These are phyloP conservation scores for Alectura lathami DNA, from an alignment of 2,113 vertebrate genomes.

Conservation along the genomic window DNA sequence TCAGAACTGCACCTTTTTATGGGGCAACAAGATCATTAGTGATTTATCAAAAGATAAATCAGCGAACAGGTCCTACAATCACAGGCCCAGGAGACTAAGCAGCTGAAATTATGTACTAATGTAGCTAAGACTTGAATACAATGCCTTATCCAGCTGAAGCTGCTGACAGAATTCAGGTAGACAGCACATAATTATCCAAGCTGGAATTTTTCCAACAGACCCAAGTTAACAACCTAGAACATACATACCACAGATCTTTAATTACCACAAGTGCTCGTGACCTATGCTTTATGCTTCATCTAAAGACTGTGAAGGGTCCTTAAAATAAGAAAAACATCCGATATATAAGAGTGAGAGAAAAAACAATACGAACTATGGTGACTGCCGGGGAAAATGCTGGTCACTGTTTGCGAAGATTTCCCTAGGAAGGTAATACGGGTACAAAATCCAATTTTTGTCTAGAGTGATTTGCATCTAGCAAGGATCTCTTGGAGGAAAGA, in stretches of 20 bases:
- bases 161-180: background rate
- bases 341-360: accelerated
- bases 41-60: background rate
- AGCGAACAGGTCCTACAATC: background rate
- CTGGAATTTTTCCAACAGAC: conserved; percentile 38
- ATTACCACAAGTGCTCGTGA: background rate
- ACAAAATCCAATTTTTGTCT: background rate
- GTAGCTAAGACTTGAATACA: background rate
- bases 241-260: background rate
- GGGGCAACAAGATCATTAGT: background rate
- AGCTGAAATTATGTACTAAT: background rate
- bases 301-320: background rate
- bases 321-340: background rate
- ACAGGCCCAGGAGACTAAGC: background rate
- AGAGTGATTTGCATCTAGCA: background rate
- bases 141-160: background rate
- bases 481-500: background rate
- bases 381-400: background rate
- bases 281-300: background rate
- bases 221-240: conserved; percentile 29
- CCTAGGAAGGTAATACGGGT: background rate
- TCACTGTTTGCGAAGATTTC: background rate
- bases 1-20: background rate
- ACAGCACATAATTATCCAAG: conserved; percentile 6
- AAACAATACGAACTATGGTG: background rate